Base-by-base conservation (phyloP, 30 jellyfish, hydroid and myxozoan species). In the Chrysaora quinquecirrha region DNA sequence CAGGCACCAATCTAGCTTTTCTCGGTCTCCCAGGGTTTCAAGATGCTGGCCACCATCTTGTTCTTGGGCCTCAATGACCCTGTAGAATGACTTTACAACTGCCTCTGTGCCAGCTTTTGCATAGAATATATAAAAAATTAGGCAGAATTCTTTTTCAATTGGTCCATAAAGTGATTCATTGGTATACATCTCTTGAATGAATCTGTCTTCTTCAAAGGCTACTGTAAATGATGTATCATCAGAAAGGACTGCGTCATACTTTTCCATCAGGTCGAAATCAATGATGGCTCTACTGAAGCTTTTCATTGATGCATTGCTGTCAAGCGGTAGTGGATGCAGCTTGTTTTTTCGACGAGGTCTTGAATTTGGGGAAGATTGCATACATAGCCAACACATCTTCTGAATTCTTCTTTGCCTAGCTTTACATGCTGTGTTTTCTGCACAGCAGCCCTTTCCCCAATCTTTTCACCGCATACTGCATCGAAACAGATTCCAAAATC, bases 321-420 rank as follows among this genome's bases (percentile, higher is more conserved):
- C 12, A 43, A 9, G 16, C 16, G 58, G 16, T 16, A 43, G 58
- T 6, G 12, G 16, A 16, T 6, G 9, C 58, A 6, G 58, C 58
- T 43, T 6, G 58, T 43, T 6, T 43, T 43, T 43, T 64, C 48
- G 11, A 64, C 28, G 6, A 21, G 7, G 21, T 64, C 4, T 27
- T 6, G 21, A 6, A 64, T 28, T 3, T 64, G 21, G 20, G 76
- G 76, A 20, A 64, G 76, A 16, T 10, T 27, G 21, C 48, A 16
- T 2, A 28, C 46, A 64, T 19, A 64, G n/a, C n/a, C n/a, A n/a
- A n/a, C n/a, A n/a, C n/a, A n/a, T n/a, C n/a, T n/a, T n/a, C n/a
- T n/a, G n/a, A 64, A 23, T 28, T 64, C 76, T 64, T 22, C 76
- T 27, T 64, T 4, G 2, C 76, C 76, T 19, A 64, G 43, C 48